Evolutionary conservation across 2,113 vertebrate genomes (phyloP).

Genomic region (Ameiurus melas): DNA sequence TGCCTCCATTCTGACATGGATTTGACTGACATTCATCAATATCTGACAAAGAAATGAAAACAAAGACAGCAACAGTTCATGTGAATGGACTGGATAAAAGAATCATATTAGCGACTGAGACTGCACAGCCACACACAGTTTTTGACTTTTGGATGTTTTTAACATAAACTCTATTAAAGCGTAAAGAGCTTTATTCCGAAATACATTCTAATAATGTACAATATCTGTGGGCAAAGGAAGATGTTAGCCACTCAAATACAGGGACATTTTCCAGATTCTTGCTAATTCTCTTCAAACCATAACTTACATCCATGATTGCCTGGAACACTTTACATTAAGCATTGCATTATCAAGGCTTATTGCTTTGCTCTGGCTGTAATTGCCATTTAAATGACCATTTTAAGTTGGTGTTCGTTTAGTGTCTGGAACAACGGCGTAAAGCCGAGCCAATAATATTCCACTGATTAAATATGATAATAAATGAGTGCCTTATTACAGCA

Average conservation of each 20-base stretch:
- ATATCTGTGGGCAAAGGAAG: neutral
- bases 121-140: neutral
- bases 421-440: slow-evolving; percentile 2
- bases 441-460: neutral
- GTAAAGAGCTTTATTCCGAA: neutral
- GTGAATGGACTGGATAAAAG: neutral
- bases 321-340: slow-evolving; percentile 10
- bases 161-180: neutral
- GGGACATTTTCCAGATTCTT: neutral
- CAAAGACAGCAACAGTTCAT: neutral
- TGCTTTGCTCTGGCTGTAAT: slow-evolving; percentile 5
- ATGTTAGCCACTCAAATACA: neutral
- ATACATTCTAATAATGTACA: neutral
- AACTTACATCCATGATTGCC: neutral
- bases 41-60: slow-evolving; percentile 60
- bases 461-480: neutral
- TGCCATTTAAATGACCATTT: neutral
- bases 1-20: slow-evolving; percentile 91
- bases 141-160: neutral
- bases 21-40: slow-evolving; percentile 81
- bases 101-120: neutral
- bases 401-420: neutral
- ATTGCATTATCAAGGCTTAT: neutral
- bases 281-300: neutral
- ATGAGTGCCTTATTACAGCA: neutral